phyloP scores from a whole-genome alignment of 2,113 vertebrate genomes.

The Vireo altiloquus region DNA sequence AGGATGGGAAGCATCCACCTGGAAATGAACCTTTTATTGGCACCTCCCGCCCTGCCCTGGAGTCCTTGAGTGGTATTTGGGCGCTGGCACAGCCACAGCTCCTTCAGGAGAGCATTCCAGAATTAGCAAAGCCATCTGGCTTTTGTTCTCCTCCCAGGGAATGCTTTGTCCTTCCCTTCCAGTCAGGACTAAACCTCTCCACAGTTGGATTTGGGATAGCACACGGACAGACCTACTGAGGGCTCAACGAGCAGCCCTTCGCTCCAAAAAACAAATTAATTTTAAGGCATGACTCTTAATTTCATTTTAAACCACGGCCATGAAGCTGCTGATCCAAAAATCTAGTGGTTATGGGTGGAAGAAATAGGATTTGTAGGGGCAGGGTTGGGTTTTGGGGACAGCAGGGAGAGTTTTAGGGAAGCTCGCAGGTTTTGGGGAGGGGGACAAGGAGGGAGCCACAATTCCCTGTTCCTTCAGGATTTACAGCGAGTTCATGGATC shows the following conservation, averaged over 20 bases:
- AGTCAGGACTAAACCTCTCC: neutral
- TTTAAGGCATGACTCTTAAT: neutral
- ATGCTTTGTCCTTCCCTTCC: neutral
- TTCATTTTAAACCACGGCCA: neutral
- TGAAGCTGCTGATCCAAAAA: neutral
- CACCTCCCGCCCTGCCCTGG: neutral
- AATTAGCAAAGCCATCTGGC: slow-evolving; percentile 55
- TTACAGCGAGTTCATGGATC: fast-evolving
- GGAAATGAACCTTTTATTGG: neutral
- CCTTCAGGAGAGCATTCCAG: neutral
- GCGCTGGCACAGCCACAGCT: neutral
- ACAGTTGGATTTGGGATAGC: fast-evolving
- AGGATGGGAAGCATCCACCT: neutral
- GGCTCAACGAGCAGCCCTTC: neutral
- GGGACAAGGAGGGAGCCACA: neutral
- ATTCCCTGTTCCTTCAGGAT: neutral
- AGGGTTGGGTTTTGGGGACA: neutral
- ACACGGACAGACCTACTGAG: fast-evolving
- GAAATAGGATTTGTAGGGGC: neutral
- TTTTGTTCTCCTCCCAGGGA: neutral
- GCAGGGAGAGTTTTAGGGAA: neutral
- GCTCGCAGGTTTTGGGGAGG: neutral
- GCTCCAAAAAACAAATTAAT: neutral
- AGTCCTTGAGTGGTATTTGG: neutral
- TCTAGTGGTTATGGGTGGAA: neutral